phyloP scores from a whole-genome alignment of 1,140 invertebrate species.

The Antheraea pernyi region DNA sequence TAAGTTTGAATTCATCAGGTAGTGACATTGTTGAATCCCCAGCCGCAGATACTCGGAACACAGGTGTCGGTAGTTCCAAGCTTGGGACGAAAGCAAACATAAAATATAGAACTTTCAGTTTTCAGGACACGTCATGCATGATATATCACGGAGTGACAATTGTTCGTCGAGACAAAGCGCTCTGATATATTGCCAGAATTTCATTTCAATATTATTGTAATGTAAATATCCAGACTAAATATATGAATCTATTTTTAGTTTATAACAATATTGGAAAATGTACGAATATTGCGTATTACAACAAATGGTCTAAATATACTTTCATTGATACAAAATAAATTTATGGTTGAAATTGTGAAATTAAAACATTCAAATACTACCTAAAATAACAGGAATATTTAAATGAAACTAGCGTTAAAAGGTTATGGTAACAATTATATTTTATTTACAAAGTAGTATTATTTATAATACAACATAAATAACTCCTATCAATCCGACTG shows the following conservation, averaged over 20 bases:
- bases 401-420: slow-evolving; percentile 46
- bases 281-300: too few relatives aligned
- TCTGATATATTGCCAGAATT: not conserved
- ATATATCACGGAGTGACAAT: slow-evolving; percentile 39
- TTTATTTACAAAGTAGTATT: slow-evolving; percentile 72
- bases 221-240: not conserved
- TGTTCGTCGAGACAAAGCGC: not conserved
- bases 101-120: slow-evolving; percentile 45
- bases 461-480: slow-evolving; percentile 55
- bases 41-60: not conserved
- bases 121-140: slow-evolving; percentile 36
- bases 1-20: not conserved
- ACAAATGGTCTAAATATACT: too few relatives aligned
- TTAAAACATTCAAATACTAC: not conserved
- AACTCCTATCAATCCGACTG: slow-evolving; percentile 29
- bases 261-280: not conserved
- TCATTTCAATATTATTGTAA: not conserved
- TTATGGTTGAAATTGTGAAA: too few relatives aligned
- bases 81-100: slow-evolving; percentile 31
- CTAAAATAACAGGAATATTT: not conserved
- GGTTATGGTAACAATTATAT: slow-evolving; percentile 74
- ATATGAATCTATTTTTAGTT: not conserved
- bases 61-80: slow-evolving; percentile 9
- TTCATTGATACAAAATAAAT: too few relatives aligned
- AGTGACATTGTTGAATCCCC: not conserved